Conservation (phyloP, 2,113 vertebrate genomes). For the Leiothrix lutea region DNA sequence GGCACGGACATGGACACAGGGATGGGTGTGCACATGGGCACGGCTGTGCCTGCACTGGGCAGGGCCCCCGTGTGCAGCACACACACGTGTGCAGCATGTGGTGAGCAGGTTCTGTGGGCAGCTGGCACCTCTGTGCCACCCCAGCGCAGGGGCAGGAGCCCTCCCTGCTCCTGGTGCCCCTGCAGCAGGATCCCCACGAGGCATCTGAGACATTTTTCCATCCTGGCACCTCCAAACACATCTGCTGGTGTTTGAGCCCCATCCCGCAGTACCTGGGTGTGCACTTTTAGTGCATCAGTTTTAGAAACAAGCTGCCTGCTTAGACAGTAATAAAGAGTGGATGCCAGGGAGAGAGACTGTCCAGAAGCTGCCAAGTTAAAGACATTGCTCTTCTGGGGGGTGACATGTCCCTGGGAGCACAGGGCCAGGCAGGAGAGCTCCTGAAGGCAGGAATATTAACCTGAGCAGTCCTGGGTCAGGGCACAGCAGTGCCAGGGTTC, state of each 20-base stretch:
- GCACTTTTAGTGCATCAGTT: neutral
- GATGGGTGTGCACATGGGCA: no score
- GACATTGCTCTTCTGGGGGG: neutral
- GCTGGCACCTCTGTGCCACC: neutral
- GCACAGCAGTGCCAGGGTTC: neutral
- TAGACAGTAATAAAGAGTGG: neutral
- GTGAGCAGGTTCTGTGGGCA: neutral
- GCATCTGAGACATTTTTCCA: neutral
- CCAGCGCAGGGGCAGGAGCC: neutral
- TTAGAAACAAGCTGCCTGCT: neutral
- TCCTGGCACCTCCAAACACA: neutral
- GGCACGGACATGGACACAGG: fast-evolving
- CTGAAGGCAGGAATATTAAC: neutral
- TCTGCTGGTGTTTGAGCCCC: neutral
- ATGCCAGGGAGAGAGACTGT: neutral
- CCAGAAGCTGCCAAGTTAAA: neutral
- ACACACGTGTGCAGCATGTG: neutral
- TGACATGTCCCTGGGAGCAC: neutral
- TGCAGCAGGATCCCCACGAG: neutral
- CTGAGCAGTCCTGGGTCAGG: neutral
- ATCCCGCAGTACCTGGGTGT: neutral
- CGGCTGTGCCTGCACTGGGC: neutral
- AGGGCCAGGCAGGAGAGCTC: fast-evolving
- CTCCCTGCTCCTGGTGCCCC: fast-evolving
- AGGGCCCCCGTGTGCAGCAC: neutral